phyloP scores from a whole-genome alignment of 2,888 invertebrate species.

The Ophion ellenae region DNA sequence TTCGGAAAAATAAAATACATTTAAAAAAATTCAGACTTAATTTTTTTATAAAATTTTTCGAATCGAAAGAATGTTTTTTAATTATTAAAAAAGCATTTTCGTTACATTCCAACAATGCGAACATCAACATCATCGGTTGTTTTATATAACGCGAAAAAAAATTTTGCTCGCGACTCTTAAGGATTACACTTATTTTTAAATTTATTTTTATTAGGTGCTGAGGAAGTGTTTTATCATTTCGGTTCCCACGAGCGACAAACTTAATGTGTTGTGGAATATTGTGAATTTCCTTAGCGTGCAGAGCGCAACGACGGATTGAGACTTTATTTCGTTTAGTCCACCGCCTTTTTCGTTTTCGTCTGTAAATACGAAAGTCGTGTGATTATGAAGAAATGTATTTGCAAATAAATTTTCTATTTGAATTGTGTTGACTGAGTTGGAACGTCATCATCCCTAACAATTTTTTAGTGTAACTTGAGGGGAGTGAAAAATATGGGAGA shows the following conservation, averaged over 20 bases:
- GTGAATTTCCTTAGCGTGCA: neutral
- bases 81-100: neutral
- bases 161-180: neutral
- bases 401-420: conserved; percentile 25
- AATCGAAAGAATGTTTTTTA: neutral
- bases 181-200: neutral
- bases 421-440: neutral
- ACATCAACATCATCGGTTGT: neutral
- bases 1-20: neutral
- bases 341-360: neutral
- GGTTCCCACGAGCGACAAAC: neutral
- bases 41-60: neutral
- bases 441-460: conserved; percentile 3
- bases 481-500: neutral
- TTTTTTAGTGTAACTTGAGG: conserved; percentile 15
- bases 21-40: no score
- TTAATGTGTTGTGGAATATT: neutral
- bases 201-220: neutral
- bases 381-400: neutral
- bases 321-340: neutral
- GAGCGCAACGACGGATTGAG: neutral
- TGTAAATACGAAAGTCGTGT: neutral
- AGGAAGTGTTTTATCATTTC: neutral
- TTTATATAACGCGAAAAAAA: neutral
- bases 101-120: neutral